Conservation (phyloP, 2,797 vertebrate genomes). For the Pelobates cultripes region DNA sequence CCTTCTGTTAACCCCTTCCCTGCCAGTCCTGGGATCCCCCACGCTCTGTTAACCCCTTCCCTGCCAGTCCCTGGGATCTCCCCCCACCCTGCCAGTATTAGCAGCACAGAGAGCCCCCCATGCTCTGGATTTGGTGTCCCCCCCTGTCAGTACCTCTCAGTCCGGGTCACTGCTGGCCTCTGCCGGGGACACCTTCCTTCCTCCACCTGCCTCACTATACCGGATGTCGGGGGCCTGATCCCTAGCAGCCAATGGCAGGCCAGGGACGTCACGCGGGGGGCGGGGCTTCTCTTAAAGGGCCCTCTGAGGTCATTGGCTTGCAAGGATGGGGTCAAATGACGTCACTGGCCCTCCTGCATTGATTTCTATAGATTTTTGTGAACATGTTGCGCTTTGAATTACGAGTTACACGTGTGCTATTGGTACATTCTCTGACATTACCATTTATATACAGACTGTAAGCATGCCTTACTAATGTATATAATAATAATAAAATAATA, state of each 20-base stretch:
- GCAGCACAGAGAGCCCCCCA: background rate
- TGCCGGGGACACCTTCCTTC: slow-evolving; percentile 22
- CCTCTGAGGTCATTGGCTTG: background rate
- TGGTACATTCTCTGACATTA: too few relatives aligned
- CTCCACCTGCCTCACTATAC: slow-evolving; percentile 12
- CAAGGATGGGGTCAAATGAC: slow-evolving; percentile 1
- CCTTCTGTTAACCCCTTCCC: too few relatives aligned
- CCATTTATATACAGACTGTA: too few relatives aligned
- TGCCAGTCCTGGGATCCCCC: too few relatives aligned
- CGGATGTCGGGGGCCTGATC: slow-evolving; percentile 15
- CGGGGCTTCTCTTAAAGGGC: background rate
- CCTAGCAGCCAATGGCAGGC: slow-evolving; percentile 1
- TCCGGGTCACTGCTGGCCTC: background rate
- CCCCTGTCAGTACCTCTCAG: background rate
- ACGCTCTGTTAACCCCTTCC: too few relatives aligned
- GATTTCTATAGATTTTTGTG: background rate
- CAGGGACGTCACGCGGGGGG: background rate
- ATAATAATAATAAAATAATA: too few relatives aligned
- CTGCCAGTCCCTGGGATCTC: background rate
- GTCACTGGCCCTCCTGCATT: background rate
- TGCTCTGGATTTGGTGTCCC: background rate
- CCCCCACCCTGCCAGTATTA: background rate
- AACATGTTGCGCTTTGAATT: background rate
- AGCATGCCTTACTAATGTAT: too few relatives aligned
- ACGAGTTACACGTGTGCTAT: too few relatives aligned